Evolutionary conservation across 2,797 vertebrate genomes (phyloP), one percentile per base, ranked within the genome.

Genomic region (Lepilemur septentrionalis): DNA sequence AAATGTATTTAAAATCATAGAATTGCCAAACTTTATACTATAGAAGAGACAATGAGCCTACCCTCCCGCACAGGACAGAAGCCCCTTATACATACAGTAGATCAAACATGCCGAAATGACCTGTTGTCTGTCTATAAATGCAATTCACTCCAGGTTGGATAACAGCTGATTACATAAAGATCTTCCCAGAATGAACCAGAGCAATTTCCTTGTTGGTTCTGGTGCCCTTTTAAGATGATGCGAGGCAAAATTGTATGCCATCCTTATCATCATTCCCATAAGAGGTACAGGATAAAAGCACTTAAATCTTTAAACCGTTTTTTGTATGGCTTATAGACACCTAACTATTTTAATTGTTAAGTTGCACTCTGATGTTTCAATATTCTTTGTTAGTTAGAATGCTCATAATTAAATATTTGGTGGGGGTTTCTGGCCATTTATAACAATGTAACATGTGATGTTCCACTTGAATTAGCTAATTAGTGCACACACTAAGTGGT

Each of bases 1-100:
- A 92, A 91, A 82, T 57, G 17, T 70, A 78, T 91, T 94, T 76
- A 70, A 95, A 95, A 76, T 38, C 23, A 48, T 4, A 35, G 25
- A 92, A 84, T 59, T 86, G 13, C 22, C 55, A 87, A 35, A 67
- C 73, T 93, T 95, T 38, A 67, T 63, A 10, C 6, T 50, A n/a
- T 46, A 32, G 69, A 89, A 65, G 61, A 35, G 41, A 2, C 9
- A 46, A 43, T 52, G 30, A 79, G 23, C 4, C 23, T 6, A 67
- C 38, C 9, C 6, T 79, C 13, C 25, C 57, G n/a, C 35, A 52
- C 5, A 72, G 20, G 14, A 46, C 22, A 35, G 46, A 82, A 52
- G 30, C 2, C 14, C 61, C n/a, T 94, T 55, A 22, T 17, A 32
- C 32, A 65, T 22, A 70, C 13, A 83, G 0, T 23, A 28, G 50